Evolutionary conservation across 2,113 vertebrate species (phyloP).

Genomic region (Coptodon rendalli): DNA sequence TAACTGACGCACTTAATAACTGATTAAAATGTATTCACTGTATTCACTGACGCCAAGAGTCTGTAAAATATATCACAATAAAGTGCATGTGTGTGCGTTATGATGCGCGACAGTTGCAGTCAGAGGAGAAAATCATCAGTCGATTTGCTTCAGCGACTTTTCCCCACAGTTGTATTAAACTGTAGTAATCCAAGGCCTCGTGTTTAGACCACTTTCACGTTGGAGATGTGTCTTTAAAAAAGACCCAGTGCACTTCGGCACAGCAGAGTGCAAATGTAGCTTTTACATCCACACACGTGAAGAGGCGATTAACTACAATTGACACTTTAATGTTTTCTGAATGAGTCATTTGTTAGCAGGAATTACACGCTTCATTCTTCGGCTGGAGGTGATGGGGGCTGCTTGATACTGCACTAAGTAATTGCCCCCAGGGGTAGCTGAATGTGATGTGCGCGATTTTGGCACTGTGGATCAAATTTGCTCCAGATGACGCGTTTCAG

Average conservation of each 20-base stretch:
- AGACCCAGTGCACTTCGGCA: background rate
- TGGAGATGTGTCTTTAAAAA: background rate
- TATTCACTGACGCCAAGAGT: background rate
- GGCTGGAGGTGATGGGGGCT: slow-evolving; percentile 14
- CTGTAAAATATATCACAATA: background rate
- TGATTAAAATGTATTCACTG: background rate
- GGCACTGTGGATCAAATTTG: background rate
- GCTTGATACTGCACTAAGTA: slow-evolving; percentile 42
- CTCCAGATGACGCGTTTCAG: background rate
- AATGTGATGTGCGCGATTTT: slow-evolving; percentile 2
- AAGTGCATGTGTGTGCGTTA: background rate
- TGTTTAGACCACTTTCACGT: background rate
- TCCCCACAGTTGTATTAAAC: background rate
- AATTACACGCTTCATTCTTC: slow-evolving; percentile 59
- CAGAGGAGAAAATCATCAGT: background rate
- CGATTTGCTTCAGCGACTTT: background rate
- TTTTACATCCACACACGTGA: slow-evolving; percentile 19
- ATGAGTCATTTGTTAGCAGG: slow-evolving; percentile 51
- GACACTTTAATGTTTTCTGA: slow-evolving; percentile 45
- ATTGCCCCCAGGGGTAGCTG: slow-evolving; percentile 45
- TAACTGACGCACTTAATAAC: background rate
- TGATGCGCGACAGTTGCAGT: background rate
- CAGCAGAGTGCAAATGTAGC: slow-evolving; percentile 3
- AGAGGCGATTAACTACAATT: slow-evolving; percentile 34
- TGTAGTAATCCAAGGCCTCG: background rate